Conservation (phyloP, 2,113 vertebrate species). For the Sclerurus mexicanus region DNA sequence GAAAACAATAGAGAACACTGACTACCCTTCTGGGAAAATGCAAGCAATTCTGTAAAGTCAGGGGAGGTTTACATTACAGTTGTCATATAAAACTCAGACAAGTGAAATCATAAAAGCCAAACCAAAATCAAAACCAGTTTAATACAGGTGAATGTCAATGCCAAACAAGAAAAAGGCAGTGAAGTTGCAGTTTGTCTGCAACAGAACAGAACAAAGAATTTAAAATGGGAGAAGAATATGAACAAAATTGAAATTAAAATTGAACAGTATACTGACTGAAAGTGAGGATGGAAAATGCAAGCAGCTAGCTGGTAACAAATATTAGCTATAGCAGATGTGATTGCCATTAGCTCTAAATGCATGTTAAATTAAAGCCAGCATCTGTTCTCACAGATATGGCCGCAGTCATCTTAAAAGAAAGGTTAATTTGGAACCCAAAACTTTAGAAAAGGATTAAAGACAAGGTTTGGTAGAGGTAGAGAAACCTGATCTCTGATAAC, state of each 20-base stretch:
- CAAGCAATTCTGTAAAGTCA: not conserved
- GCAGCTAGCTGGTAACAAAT: not conserved
- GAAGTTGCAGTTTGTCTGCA: not conserved
- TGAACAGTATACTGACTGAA: not conserved
- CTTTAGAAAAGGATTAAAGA: not conserved
- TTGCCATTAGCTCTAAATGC: not conserved
- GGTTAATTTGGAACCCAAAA: not conserved
- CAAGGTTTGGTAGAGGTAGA: not conserved
- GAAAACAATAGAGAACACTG: not conserved
- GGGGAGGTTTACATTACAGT: not conserved
- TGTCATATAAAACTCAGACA: not conserved
- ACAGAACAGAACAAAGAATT: not conserved
- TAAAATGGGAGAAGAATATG: not conserved
- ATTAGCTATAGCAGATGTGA: not conserved
- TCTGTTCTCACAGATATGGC: not conserved
- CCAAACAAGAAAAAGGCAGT: not conserved
- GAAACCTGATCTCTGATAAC: not conserved
- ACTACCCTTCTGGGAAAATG: not conserved
- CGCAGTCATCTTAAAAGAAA: not conserved
- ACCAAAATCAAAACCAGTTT: not conserved
- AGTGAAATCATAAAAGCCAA: constrained; percentile 6
- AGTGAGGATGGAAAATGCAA: not conserved
- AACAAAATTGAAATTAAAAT: constrained; percentile 6
- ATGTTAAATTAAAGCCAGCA: not conserved
- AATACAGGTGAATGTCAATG: not conserved